Base-by-base conservation (phyloP, 2,113 vertebrate species). In the Lophius piscatorius region DNA sequence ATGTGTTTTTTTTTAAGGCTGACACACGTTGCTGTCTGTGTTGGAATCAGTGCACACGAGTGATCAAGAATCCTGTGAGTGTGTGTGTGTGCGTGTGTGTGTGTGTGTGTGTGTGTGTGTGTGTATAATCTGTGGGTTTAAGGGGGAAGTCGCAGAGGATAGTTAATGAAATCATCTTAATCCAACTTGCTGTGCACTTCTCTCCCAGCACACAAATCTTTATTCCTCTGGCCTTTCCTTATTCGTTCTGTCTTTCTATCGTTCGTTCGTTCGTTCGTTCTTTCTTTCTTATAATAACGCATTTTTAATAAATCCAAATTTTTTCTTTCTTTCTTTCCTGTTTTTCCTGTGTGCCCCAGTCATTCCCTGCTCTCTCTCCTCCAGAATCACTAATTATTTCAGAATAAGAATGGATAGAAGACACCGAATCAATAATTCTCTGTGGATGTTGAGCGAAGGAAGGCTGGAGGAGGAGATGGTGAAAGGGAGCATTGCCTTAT, bases 91-190 rank as follows among this genome's bases (percentile, higher is more conserved):
- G 70, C 58, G 69, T 71, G 67, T 58, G 68, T 63, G 67, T 57
- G 50, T 44, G 59, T 63, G 23, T 62, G 50, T 82, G 76, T 65
- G 78, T 66, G 56, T 72, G 70, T 63, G 78, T 74, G 41, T 70
- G 63, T 57, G 50, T 51, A 39, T 87, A 85, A 88, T 83, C 68
- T 74, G 44, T 44, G 80, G 77, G 73, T 84, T 90, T 84, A 72
- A 66, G 54, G 72, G 46, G 38, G 48, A 84, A 84, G 77, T 88
- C 76, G 60, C 83, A 70, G 66, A 85, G 71, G 77, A 87, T 70
- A 56, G 68, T 67, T 84, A 88, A 87, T 90, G 75, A 90, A 90
- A 87, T 88, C 74, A 91, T 80, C 66, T 70, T 87, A 86, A 85
- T 87, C 80, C 84, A 73, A 42, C 81, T 58, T 44, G 39, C 70